Conservation (phyloP, 2,888 invertebrate genomes). For the Coremacera marginata region DNA sequence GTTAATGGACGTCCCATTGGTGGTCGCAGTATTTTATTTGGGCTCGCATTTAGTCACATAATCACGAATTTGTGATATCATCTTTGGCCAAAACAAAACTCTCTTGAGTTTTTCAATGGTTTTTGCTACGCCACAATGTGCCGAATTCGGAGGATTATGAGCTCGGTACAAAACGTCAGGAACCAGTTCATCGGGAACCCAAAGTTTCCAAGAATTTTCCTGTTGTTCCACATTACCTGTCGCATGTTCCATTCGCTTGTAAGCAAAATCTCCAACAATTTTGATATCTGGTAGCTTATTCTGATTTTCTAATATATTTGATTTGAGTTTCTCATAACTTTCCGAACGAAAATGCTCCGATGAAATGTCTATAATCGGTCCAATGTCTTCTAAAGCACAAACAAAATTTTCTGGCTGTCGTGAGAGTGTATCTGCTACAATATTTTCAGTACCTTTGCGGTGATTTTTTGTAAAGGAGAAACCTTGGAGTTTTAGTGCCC, state of each 20-base stretch:
- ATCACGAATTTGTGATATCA: background rate
- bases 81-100: background rate
- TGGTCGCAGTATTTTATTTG: constrained; percentile 35
- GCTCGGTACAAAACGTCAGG: too few relatives aligned
- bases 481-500: background rate
- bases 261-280: background rate
- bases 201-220: constrained; percentile 4
- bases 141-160: too few relatives aligned
- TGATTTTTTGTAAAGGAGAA: background rate
- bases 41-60: constrained; percentile 26
- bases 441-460: background rate
- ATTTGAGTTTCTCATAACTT: too few relatives aligned
- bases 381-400: background rate
- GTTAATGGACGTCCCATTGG: constrained; percentile 35
- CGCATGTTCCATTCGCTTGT: background rate
- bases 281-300: constrained; percentile 11
- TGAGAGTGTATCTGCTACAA: constrained; percentile 8
- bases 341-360: too few relatives aligned
- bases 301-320: background rate
- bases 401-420: background rate
- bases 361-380: background rate
- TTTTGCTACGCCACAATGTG: too few relatives aligned
- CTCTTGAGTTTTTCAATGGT: background rate
- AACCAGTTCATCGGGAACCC: background rate
- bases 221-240: background rate